Conservation (phyloP, 2,888 invertebrate species). For the Synergus itoensis region DNA sequence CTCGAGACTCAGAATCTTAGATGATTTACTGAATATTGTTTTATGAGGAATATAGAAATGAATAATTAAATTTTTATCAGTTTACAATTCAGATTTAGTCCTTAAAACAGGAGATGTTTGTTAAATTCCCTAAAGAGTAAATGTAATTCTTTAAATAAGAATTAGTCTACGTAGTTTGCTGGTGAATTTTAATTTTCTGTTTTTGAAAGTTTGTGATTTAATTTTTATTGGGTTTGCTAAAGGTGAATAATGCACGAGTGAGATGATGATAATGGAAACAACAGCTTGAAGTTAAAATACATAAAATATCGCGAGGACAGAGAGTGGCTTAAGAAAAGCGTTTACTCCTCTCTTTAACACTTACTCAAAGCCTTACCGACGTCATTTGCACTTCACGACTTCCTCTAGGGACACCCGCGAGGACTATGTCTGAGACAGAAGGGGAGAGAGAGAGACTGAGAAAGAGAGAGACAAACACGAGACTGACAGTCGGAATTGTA, state of each 20-base stretch:
- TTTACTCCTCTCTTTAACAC: slow-evolving; percentile 49
- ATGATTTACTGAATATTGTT: slow-evolving; percentile 10
- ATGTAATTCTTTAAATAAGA: neutral
- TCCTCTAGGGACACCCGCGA: slow-evolving; percentile 55
- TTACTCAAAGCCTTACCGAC: slow-evolving; percentile 59
- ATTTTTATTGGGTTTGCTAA: slow-evolving; percentile 3
- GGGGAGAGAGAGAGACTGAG: slow-evolving; percentile 56
- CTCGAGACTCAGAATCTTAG: neutral
- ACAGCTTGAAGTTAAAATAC: slow-evolving; percentile 37
- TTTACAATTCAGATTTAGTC: neutral
- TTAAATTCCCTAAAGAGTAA: neutral
- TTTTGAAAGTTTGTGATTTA: slow-evolving; percentile 36
- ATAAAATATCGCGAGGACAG: slow-evolving; percentile 40
- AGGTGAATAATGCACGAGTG: slow-evolving; percentile 37
- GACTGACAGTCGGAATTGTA: slow-evolving; percentile 70
- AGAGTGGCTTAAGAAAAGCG: slow-evolving; percentile 43
- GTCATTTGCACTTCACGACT: slow-evolving; percentile 64
- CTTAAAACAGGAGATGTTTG: neutral
- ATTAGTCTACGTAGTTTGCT: neutral
- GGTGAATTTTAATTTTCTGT: slow-evolving; percentile 1
- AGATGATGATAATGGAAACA: slow-evolving; percentile 39
- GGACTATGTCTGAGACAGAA: slow-evolving; percentile 53
- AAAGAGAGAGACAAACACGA: slow-evolving; percentile 56
- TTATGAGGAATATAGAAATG: neutral
- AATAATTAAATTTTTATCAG: neutral